Percentiles rank a stretch among this genome's conserved stretches.
Conservation (phyloP, 2,888 invertebrate species). For the Callyntrura sp. region DNA sequence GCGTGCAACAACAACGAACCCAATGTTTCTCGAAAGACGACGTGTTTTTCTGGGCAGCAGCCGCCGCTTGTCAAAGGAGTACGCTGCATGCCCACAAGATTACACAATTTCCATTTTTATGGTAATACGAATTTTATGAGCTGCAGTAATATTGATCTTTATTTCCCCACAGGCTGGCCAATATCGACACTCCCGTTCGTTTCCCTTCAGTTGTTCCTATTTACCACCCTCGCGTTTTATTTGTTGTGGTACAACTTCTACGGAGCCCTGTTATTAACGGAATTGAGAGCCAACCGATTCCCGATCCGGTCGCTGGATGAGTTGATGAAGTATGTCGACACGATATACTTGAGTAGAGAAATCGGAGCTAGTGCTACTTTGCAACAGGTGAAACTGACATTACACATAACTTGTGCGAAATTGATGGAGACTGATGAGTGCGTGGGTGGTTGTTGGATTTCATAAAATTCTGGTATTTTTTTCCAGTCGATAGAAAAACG, state of each 20-base stretch:
- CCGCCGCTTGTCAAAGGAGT: not conserved
- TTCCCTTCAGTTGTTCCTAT: not conserved
- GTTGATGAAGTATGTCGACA: conserved; percentile 11
- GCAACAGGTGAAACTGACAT: not conserved
- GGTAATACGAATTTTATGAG: too few species aligned
- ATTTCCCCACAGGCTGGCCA: not conserved
- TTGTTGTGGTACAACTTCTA: not conserved
- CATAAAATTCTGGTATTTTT: too few species aligned
- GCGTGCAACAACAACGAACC: not conserved
- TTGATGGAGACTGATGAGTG: too few species aligned
- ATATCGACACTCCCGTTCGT: not conserved
- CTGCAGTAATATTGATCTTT: too few species aligned
- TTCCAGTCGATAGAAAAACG: too few species aligned
- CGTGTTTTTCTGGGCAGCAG: not conserved
- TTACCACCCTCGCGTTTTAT: not conserved
- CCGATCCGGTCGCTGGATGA: not conserved
- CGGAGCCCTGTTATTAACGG: not conserved
- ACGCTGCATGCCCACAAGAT: too few species aligned
- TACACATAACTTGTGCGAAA: too few species aligned
- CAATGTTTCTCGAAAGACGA: not conserved
- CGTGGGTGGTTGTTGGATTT: too few species aligned
- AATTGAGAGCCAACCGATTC: not conserved
- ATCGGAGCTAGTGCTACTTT: not conserved
- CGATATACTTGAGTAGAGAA: not conserved
- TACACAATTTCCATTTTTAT: too few species aligned